A percentile compares a stretch with the other conserved stretches of the same genome.
phyloP scores from a whole-genome alignment of 1,140 invertebrate species.

The Drosophila sp. region DNA sequence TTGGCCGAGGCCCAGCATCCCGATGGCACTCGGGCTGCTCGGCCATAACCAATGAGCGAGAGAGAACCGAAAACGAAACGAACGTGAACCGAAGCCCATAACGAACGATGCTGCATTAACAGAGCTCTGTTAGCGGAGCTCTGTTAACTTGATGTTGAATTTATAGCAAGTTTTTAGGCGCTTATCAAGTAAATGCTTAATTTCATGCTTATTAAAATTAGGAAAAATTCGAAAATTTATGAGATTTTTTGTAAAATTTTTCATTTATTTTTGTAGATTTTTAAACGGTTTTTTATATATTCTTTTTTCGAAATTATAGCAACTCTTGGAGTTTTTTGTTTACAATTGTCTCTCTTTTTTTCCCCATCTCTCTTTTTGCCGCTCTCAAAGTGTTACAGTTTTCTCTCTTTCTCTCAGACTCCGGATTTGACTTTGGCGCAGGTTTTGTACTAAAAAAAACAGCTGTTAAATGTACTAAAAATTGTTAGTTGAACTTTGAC shows the following conservation, averaged over 20 bases:
- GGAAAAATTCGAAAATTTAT: not conserved
- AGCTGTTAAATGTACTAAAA: constrained; percentile 7
- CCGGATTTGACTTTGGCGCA: not conserved
- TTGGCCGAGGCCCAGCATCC: constrained; percentile 16
- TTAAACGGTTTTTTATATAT: not conserved
- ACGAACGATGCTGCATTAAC: constrained; percentile 24
- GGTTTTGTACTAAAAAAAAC: constrained; percentile 6
- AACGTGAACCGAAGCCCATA: constrained; percentile 4
- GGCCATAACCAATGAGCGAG: constrained; percentile 21
- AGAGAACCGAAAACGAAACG: constrained; percentile 16
- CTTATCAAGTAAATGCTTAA: not conserved
- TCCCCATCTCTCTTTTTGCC: not conserved
- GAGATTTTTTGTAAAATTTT: not conserved
- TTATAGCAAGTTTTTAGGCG: constrained; percentile 45
- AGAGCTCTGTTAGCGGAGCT: constrained; percentile 28
- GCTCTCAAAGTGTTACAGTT: not conserved
- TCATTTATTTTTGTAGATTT: not conserved
- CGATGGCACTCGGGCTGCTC: constrained; percentile 35
- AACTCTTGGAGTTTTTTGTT: constrained; percentile 47
- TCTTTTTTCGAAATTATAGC: constrained; percentile 47
- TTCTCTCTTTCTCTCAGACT: not conserved
- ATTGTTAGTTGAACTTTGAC: not conserved
- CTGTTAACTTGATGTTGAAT: not conserved
- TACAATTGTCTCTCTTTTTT: constrained; percentile 50
- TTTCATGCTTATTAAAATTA: not conserved